A percentile compares a stretch with the other conserved stretches of the same genome.
Evolutionary conservation across 2,113 vertebrate genomes (phyloP).

Genomic region (Melanerpes formicivorus): DNA sequence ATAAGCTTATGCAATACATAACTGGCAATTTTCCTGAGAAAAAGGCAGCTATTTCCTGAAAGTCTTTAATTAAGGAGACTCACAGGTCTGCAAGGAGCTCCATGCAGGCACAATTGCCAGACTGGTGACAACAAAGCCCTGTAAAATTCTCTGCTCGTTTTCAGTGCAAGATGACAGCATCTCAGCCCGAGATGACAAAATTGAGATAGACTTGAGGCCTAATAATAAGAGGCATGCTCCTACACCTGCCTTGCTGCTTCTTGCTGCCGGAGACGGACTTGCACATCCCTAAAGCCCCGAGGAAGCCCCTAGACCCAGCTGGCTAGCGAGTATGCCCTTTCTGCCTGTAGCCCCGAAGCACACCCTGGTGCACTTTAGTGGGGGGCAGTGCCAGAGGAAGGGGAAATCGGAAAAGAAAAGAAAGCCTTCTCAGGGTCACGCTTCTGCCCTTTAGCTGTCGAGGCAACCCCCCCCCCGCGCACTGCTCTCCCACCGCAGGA

Average conservation of each 20-base stretch:
- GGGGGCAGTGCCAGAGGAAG: accelerated
- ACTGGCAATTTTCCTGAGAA: background rate
- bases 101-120: background rate
- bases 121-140: background rate
- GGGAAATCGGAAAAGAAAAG: accelerated
- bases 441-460: background rate
- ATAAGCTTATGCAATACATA: accelerated
- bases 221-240: accelerated
- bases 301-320: no score
- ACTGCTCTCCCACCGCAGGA: background rate
- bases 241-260: background rate
- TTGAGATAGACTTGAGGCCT: background rate
- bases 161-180: background rate
- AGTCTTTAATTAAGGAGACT: accelerated
- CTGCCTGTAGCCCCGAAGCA: no score
- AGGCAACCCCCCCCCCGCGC: background rate
- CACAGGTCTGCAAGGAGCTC: background rate
- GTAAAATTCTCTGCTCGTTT: background rate
- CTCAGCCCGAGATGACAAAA: background rate
- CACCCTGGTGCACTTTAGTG: accelerated
- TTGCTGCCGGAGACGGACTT: background rate
- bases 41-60: background rate
- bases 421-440: background rate
- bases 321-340: no score
- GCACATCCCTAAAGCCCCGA: background rate